A percentile compares a stretch with the other conserved stretches of the same genome.
Conservation (phyloP, 2,113 vertebrate species). For the Centropus unirufus region DNA sequence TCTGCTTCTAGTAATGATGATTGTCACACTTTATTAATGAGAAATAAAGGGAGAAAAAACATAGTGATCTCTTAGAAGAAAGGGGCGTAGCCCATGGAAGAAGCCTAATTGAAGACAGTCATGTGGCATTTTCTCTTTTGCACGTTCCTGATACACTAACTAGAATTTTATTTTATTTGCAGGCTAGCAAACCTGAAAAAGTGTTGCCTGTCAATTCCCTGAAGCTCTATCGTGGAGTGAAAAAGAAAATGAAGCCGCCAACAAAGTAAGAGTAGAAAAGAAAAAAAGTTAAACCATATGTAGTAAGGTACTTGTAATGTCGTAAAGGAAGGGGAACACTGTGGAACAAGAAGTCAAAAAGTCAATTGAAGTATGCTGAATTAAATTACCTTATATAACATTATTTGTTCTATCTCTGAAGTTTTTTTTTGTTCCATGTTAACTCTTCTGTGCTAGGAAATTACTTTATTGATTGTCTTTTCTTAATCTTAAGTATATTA, state of each 20-base stretch:
- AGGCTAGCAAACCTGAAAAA: slow-evolving; percentile 91
- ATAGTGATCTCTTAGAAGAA: background rate
- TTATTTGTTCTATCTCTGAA: background rate
- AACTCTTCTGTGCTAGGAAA: slow-evolving; percentile 31
- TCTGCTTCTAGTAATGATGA: background rate
- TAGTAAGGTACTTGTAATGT: background rate
- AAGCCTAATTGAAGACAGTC: background rate
- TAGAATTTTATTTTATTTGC: slow-evolving; percentile 54
- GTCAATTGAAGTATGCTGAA: background rate
- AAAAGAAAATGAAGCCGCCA: slow-evolving; percentile 91
- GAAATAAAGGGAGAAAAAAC: background rate
- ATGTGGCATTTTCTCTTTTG: background rate
- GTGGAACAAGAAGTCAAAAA: background rate
- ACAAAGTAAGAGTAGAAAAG: slow-evolving; percentile 79
- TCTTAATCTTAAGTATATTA: background rate
- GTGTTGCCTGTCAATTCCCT: slow-evolving; percentile 80
- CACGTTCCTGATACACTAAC: background rate
- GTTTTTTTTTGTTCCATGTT: background rate
- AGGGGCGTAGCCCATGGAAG: background rate
- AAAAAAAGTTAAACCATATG: background rate
- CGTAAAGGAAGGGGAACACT: background rate
- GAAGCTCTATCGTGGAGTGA: slow-evolving; percentile 92
- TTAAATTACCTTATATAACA: slow-evolving; percentile 2
- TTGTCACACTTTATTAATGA: background rate
- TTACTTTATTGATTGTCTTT: slow-evolving; percentile 53